Evolutionary conservation across 2,797 vertebrate species (phyloP).

Genomic region (Florisuga fusca): DNA sequence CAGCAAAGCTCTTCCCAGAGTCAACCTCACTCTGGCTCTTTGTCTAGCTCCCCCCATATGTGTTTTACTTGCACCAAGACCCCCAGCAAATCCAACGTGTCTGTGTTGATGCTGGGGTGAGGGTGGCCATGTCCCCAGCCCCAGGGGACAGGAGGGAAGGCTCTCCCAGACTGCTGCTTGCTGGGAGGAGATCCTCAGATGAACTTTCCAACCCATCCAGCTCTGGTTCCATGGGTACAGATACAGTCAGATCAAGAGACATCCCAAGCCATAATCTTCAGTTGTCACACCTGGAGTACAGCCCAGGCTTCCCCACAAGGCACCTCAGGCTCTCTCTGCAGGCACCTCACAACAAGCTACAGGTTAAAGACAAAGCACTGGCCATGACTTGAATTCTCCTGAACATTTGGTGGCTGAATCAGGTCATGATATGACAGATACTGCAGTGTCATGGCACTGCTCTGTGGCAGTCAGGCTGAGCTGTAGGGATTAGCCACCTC

Average conservation of each 20-base stretch:
- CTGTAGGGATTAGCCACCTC: not conserved
- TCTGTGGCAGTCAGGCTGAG: not conserved
- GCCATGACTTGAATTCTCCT: not conserved
- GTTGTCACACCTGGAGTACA: not conserved
- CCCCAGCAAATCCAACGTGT: fast-evolving
- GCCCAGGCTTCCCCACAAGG: not conserved
- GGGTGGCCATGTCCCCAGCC: fast-evolving
- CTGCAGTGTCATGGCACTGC: not conserved
- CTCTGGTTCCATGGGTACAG: not conserved
- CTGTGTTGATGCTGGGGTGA: not conserved
- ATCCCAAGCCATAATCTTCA: not conserved
- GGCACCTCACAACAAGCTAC: not conserved
- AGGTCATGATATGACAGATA: not conserved
- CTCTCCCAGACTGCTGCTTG: not conserved
- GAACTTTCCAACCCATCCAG: not conserved
- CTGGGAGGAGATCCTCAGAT: not conserved
- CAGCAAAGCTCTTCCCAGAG: not conserved
- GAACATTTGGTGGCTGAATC: not conserved
- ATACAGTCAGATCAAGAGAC: not conserved
- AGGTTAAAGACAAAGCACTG: not conserved
- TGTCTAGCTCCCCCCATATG: fast-evolving
- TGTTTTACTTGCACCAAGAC: not conserved
- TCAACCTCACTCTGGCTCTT: not conserved
- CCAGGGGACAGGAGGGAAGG: not conserved
- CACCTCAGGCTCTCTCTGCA: not conserved